A percentile compares a stretch with the other conserved stretches of the same genome.
These are phyloP conservation scores for Phataginus tricuspis DNA, from an alignment of 2,797 vertebrate genomes.

Conservation along the genomic window DNA sequence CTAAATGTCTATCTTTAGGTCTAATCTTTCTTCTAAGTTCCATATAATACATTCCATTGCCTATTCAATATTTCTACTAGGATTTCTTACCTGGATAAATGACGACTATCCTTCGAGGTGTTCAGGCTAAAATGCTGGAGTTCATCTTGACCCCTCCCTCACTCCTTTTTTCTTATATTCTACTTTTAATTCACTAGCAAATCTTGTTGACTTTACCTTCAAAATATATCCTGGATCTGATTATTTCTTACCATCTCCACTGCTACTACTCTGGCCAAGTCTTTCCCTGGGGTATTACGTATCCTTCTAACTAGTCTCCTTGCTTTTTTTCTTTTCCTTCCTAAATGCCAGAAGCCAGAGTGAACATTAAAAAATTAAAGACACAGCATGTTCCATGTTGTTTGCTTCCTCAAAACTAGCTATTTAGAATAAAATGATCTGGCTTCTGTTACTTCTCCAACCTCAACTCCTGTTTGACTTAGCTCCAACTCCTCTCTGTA, in stretches of 20 bases:
- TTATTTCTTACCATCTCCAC: not conserved
- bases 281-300: not conserved
- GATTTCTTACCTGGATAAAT: not conserved
- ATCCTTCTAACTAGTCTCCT: not conserved
- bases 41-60: not conserved
- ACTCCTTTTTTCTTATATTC: not conserved
- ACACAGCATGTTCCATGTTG: not conserved
- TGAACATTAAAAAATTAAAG: not conserved
- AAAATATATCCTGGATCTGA: not conserved
- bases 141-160: not conserved
- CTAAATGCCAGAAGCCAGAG: not conserved
- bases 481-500: not conserved
- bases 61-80: conserved; percentile 28
- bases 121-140: not conserved
- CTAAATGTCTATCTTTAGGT: not conserved
- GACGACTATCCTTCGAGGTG: not conserved
- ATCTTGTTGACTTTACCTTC: conserved; percentile 32
- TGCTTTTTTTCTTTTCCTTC: not conserved
- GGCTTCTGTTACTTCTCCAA: not conserved
- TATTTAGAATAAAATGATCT: not conserved
- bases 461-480: not conserved
- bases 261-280: not conserved
- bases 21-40: not conserved
- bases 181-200: conserved; percentile 18
- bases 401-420: not conserved